Base-by-base conservation (phyloP, 2,113 vertebrate species). In the Oenanthe melanoleuca region DNA sequence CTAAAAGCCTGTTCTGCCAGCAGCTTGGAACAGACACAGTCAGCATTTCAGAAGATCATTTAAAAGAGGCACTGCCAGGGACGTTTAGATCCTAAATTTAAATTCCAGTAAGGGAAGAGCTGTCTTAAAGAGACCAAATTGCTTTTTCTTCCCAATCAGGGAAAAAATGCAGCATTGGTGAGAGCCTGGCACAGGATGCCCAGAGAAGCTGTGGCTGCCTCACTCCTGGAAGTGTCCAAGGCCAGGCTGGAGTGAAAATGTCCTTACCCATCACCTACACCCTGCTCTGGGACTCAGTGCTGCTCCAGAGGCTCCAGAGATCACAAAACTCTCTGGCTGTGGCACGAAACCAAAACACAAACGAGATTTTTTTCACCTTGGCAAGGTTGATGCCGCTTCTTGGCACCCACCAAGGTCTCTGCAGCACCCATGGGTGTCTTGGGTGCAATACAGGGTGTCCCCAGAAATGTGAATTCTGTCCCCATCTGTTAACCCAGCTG, bases 1-100 rank as follows among this genome's bases (percentile, higher is more conserved):
- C n/a, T 47, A 85, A 89, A 79, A 93, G 92, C 78, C 80, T 47
- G 25, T 20, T 73, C 93, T 83, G 73, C 93, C 78, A 60, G 87
- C 89, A 90, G 52, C 37, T 72, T 31, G n/a, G 47, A 92, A 69
- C 69, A 88, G 81, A 59, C 1, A 0, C 74, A 38, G 57, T 75
- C 89, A 96, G 89, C 63, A 19, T 75, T 89, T 86, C 26, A 50
- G 92, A 84, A 64, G 38, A 94, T 80, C 66, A 33, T 49, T 69
- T 66, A 42, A n/a, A 88, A 92, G 75, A 86, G 72, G 78, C 81
- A 29, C 93, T 92, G 88, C 65, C 20, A 42, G 85, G 56, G 40
- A 70, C 45, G 38, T 83, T 94, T 9, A 66, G 78, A 42, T 31
- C 84, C 72, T 84, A 29, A 50, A 80, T 78, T 90, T 80, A 70